phyloP scores from a whole-genome alignment of 1,140 invertebrate genomes.

The Capitella teleta region DNA sequence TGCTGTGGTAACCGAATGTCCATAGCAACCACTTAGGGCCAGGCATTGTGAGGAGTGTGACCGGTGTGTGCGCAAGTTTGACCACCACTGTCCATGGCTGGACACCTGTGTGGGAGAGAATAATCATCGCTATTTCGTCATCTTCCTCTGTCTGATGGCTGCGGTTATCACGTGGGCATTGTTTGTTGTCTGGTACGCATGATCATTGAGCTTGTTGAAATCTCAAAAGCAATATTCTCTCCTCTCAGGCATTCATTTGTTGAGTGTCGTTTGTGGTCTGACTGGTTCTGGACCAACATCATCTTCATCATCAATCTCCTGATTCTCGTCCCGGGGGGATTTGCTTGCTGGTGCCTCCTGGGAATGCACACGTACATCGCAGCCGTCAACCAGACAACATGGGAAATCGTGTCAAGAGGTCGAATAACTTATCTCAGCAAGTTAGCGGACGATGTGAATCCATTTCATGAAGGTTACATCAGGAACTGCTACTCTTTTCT shows the following conservation, averaged over 20 bases:
- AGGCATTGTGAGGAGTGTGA: constrained; percentile 41
- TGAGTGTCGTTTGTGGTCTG: constrained; percentile 18
- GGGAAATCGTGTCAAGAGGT: constrained; percentile 34
- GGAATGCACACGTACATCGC: constrained; percentile 37
- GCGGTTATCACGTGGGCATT: not conserved
- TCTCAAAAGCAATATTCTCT: not conserved
- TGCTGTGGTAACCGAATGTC: too few relatives aligned
- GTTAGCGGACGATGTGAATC: constrained; percentile 32
- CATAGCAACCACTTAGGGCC: constrained; percentile 38
- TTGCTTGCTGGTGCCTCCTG: constrained; percentile 15
- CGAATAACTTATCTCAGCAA: constrained; percentile 39
- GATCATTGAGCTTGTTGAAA: not conserved
- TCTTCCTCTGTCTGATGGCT: not conserved
- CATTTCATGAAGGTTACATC: constrained; percentile 33
- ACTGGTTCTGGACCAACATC: constrained; percentile 27
- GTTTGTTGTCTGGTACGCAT: not conserved
- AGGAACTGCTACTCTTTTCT: constrained; percentile 32
- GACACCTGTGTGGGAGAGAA: constrained; percentile 40
- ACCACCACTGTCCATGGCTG: constrained; percentile 43
- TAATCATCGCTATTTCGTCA: constrained; percentile 35
- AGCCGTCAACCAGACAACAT: constrained; percentile 32
- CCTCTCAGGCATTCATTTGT: constrained; percentile 21
- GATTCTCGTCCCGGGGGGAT: constrained; percentile 22
- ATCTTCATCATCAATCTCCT: constrained; percentile 29
- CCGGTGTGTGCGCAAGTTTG: constrained; percentile 36